Evolutionary conservation across 1,140 invertebrate genomes (phyloP).

Genomic region (Ceratoteleas bidentatus): DNA sequence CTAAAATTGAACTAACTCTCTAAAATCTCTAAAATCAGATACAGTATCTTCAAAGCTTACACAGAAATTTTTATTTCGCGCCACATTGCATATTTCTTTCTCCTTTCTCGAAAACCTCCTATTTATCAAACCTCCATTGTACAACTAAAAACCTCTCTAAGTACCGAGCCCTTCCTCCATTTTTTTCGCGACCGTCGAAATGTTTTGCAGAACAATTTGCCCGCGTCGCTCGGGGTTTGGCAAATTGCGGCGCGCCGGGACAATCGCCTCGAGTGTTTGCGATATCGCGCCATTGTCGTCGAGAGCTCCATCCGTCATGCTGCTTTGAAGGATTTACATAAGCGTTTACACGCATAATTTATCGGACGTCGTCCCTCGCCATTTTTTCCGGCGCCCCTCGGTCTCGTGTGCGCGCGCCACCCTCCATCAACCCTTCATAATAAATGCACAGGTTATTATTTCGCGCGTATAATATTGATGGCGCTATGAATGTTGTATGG

Average conservation of each 20-base stretch:
- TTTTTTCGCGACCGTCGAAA: background rate
- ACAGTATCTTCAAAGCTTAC: too few relatives aligned
- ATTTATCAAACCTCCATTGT: too few relatives aligned
- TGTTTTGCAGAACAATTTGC: constrained; percentile 14
- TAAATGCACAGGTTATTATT: constrained; percentile 81
- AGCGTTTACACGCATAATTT: constrained; percentile 77
- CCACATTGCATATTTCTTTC: too few relatives aligned
- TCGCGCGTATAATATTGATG: constrained; percentile 81
- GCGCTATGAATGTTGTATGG: constrained; percentile 80
- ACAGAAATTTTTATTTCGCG: too few relatives aligned
- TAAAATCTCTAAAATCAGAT: too few relatives aligned
- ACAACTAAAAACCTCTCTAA: background rate
- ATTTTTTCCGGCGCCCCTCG: constrained; percentile 40
- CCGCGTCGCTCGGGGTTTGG: constrained; percentile 20
- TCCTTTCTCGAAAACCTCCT: too few relatives aligned
- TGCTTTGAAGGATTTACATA: constrained; percentile 75
- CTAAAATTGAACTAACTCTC: too few relatives aligned
- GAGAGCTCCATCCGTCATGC: constrained; percentile 64
- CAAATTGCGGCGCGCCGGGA: constrained; percentile 46
- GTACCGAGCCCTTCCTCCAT: background rate
- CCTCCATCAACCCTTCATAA: constrained; percentile 70
- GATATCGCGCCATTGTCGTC: constrained; percentile 56
- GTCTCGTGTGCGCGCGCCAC: constrained; percentile 20
- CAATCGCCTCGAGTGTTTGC: constrained; percentile 50
- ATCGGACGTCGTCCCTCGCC: constrained; percentile 62